Evolutionary conservation across 2,113 vertebrate species (phyloP), one percentile per base, ranked within the genome.

Genomic region (Paracanthobrama guichenoti): DNA sequence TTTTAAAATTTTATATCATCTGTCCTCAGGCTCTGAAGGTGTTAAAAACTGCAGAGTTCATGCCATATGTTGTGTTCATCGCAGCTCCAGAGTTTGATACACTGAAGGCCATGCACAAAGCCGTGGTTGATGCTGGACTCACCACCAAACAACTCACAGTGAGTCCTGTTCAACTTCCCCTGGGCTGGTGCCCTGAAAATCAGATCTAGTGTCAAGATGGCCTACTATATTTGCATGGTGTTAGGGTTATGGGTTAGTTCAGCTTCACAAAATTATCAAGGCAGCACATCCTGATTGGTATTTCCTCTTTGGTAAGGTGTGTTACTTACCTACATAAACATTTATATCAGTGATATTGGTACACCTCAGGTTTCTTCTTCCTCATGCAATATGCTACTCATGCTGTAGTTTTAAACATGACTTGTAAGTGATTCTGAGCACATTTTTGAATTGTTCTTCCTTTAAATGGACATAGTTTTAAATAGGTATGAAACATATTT

Each of bases 41-140:
- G 5, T 90, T 99, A 92, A 95, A 96, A 89, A 99, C 97, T 0
- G 95, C 97, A 0, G 98, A 99, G 92, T 99, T 99, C 90, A 99
- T 99, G 98, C 98, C 98, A 77, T 99, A 98, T 7, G 97, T 99
- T 42, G 98, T 99, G 20, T 99, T 99, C 75, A 97, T 99, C 53
- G 97, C 96, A 8, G 97, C 98, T 28, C 98, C 98, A 0, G 97
- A 98, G 85, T 90, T 98, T 18, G 97, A 99, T 16, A 99, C 95
- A 0, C 88, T 99, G 31, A 97, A 97, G 85, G 94, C 92, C 66
- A 98, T 99, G 97, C 97, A 99, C 93, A 96, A 97, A 93, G 97
- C 98, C 28, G 97, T 97, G 84, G 96, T 98, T 80, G 97, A 99
- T 88, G 97, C 98, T 6, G 98, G 97, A 79, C 95, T 99, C 91